Evolutionary conservation across 2,888 invertebrate species (phyloP).

Genomic region (Podotricha telesiphe): DNA sequence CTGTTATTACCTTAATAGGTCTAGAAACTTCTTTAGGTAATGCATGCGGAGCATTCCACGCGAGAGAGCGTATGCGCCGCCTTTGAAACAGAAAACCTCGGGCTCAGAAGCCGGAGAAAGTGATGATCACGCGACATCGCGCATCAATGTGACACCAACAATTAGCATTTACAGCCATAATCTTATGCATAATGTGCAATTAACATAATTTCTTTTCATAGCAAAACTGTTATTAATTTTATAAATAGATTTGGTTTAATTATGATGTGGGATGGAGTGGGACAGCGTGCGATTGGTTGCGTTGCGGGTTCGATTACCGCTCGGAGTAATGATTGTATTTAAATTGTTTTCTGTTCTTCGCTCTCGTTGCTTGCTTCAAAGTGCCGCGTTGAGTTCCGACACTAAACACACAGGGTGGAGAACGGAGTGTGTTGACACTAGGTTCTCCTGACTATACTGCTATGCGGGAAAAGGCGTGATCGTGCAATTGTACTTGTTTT

Average conservation of each 20-base stretch:
- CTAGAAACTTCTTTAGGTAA: slow-evolving; percentile 40
- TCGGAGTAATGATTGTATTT: no score
- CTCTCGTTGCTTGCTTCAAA: no score
- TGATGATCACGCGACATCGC: slow-evolving; percentile 73
- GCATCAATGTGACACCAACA: slow-evolving; percentile 56
- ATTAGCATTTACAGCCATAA: slow-evolving; percentile 57
- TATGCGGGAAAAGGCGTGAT: no score
- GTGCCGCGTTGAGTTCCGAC: no score
- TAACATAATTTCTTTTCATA: slow-evolving; percentile 36
- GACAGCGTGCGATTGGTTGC: no score
- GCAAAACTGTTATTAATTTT: slow-evolving; percentile 5
- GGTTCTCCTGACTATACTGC: no score
- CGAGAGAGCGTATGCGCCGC: slow-evolving; percentile 68
- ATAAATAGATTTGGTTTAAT: neutral
- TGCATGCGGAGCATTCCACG: slow-evolving; percentile 58
- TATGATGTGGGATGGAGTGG: no score
- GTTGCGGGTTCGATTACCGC: no score
- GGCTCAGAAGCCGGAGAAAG: slow-evolving; percentile 68
- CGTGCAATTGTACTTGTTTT: no score
- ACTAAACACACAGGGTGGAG: no score
- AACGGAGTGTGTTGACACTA: no score
- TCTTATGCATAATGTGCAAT: slow-evolving; percentile 38
- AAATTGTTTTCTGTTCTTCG: no score
- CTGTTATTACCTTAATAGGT: slow-evolving; percentile 21
- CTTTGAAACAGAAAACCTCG: slow-evolving; percentile 70